phyloP scores from a whole-genome alignment of 2,888 invertebrate species.

The Caenorhabditis drosophilae region DNA sequence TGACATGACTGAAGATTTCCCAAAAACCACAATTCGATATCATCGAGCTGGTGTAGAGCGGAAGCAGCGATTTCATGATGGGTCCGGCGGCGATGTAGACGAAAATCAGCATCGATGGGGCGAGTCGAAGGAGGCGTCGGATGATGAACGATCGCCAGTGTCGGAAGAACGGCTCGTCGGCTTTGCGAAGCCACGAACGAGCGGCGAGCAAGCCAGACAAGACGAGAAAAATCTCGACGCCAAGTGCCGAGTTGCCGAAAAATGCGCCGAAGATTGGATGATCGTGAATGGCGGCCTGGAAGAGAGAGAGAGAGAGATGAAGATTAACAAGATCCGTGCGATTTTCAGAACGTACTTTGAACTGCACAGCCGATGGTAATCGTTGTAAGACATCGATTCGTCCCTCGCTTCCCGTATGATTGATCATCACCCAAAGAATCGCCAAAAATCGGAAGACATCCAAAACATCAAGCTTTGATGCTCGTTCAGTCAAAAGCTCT shows the following conservation, averaged over 20 bases:
- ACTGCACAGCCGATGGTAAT: constrained; percentile 54
- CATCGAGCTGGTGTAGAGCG: constrained; percentile 61
- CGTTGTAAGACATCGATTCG: constrained; percentile 63
- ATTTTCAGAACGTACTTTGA: too few species aligned
- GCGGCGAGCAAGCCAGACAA: constrained; percentile 65
- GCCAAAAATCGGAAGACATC: constrained; percentile 62
- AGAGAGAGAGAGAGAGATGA: too few species aligned
- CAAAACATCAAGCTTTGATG: constrained; percentile 51
- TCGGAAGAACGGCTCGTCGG: constrained; percentile 47
- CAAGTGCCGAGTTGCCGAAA: constrained; percentile 66
- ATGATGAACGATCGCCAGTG: constrained; percentile 57
- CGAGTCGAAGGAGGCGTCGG: constrained; percentile 56
- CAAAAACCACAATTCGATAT: constrained; percentile 55
- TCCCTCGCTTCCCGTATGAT: constrained; percentile 65
- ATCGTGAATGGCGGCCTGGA: constrained; percentile 58
- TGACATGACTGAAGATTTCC: constrained; percentile 56
- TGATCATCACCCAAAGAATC: constrained; percentile 66
- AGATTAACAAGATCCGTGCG: too few species aligned
- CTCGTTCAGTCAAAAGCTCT: constrained; percentile 45
- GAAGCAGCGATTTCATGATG: constrained; percentile 48
- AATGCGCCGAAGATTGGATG: constrained; percentile 65
- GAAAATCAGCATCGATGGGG: constrained; percentile 61
- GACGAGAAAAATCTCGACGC: constrained; percentile 66
- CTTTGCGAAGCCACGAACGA: constrained; percentile 59
- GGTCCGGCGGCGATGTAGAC: constrained; percentile 61